Conservation (phyloP, 2,797 vertebrate genomes). For the Gila robusta region DNA sequence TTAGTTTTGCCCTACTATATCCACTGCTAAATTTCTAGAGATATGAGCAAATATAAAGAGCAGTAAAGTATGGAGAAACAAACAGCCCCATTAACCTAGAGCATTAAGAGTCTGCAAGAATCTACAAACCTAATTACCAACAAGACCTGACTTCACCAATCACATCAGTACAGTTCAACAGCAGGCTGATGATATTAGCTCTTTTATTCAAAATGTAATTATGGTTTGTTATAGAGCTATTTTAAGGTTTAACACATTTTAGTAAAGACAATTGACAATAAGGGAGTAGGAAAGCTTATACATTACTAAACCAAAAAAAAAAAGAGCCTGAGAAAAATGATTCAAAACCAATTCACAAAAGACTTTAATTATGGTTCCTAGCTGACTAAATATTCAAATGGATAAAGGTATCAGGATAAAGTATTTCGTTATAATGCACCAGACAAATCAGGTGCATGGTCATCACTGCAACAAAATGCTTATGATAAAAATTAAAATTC, state of each 20-base stretch:
- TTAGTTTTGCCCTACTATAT: background rate
- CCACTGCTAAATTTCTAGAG: conserved; percentile 1
- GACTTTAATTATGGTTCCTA: background rate
- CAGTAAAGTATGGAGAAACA: background rate
- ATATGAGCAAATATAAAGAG: background rate
- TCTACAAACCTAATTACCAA: conserved; percentile 47
- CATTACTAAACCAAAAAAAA: background rate
- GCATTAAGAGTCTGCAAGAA: conserved; percentile 35
- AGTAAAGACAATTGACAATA: background rate
- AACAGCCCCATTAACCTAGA: conserved; percentile 25
- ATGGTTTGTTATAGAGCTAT: conserved; percentile 30
- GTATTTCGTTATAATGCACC: too few relatives aligned
- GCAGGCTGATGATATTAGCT: conserved; percentile 40
- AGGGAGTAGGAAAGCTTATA: background rate
- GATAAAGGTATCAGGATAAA: background rate
- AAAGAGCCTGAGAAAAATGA: background rate
- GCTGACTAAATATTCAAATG: background rate
- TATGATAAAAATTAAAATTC: background rate
- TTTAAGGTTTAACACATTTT: conserved; percentile 15
- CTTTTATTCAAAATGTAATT: conserved; percentile 25
- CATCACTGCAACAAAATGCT: background rate
- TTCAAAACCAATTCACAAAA: background rate
- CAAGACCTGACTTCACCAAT: conserved; percentile 35
- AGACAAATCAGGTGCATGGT: background rate
- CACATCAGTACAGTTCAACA: conserved; percentile 27